A percentile compares a stretch with the other conserved stretches of the same genome.
phyloP scores from a whole-genome alignment of 2,797 vertebrate genomes.

The Aselliscus stoliczkanus region DNA sequence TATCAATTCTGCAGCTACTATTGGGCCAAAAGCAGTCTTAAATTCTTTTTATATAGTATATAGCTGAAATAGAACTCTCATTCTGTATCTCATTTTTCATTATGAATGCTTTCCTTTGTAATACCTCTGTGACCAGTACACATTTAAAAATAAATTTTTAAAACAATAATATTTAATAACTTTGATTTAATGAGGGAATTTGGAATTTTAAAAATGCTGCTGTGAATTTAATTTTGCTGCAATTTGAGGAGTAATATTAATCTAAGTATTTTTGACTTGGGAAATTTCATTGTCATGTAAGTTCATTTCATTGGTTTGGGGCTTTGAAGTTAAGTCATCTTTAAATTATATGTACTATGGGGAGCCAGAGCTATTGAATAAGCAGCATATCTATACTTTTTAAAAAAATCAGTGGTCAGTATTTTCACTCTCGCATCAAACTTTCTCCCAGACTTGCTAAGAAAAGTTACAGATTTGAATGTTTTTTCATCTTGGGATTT shows the following conservation, averaged over 20 bases:
- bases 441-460: background rate
- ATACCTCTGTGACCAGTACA: background rate
- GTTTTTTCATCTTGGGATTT: background rate
- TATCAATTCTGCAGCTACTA: background rate
- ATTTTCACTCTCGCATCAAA: background rate
- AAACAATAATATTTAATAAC: background rate
- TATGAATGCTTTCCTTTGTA: constrained; percentile 4
- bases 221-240: background rate
- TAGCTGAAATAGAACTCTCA: background rate
- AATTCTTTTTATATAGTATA: background rate
- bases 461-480: background rate
- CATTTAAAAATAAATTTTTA: background rate
- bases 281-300: background rate
- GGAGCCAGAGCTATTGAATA: background rate
- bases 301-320: background rate
- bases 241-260: background rate
- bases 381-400: background rate
- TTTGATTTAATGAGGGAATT: constrained; percentile 16
- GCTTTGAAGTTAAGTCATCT: background rate
- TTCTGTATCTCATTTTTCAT: constrained; percentile 2
- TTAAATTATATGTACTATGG: background rate
- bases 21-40: background rate
- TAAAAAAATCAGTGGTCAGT: background rate
- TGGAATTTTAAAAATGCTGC: background rate
- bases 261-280: background rate